Conservation (phyloP, 2,113 vertebrate species). For the Tursiops truncatus region DNA sequence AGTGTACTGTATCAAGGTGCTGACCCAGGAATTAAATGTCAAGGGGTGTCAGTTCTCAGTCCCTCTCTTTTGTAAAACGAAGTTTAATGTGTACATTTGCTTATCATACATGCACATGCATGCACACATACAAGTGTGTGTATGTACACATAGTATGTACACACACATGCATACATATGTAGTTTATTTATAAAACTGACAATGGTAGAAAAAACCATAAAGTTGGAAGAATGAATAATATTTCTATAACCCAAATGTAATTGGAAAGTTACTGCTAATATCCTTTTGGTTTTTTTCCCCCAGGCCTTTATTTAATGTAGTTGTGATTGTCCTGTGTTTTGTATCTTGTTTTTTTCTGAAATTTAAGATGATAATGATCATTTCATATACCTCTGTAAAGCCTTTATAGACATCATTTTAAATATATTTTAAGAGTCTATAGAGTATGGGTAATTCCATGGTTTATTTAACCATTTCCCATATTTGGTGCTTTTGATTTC, state of each 20-base stretch:
- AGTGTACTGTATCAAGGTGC: not conserved
- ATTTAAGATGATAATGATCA: not conserved
- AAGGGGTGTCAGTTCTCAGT: not conserved
- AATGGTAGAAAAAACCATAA: not conserved
- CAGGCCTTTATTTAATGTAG: not conserved
- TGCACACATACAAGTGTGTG: not conserved
- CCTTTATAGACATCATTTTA: not conserved
- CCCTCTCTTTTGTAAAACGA: not conserved
- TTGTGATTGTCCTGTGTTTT: constrained; percentile 14
- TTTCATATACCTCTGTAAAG: not conserved
- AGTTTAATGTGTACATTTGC: not conserved
- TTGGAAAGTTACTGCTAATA: not conserved
- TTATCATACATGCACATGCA: not conserved
- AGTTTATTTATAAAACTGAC: not conserved
- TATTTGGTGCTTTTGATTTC: not conserved
- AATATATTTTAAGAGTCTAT: not conserved
- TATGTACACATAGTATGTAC: not conserved
- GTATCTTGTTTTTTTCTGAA: not conserved
- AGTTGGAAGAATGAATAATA: not conserved
- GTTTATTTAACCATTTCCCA: not conserved
- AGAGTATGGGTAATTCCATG: not conserved
- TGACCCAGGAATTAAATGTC: too few relatives aligned
- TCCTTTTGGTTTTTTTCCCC: not conserved
- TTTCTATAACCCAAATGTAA: not conserved
- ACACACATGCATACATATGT: not conserved